Percentiles rank a stretch among this genome's conserved stretches.
phyloP scores from a whole-genome alignment of 2,888 invertebrate genomes.

The Anoplius nigerrimus region DNA sequence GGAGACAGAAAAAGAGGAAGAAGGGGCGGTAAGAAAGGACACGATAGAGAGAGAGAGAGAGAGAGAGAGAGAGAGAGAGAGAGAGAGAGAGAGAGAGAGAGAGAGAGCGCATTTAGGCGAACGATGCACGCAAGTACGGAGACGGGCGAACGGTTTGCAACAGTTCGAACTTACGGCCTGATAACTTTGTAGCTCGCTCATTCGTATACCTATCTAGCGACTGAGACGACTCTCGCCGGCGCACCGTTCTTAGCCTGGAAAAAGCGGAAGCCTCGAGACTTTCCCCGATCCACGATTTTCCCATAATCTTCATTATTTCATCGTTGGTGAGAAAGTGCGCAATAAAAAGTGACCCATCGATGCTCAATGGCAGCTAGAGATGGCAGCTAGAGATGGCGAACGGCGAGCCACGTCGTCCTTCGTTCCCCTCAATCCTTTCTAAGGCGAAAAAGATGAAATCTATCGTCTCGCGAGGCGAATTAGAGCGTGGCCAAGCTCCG shows the following conservation, averaged over 20 bases:
- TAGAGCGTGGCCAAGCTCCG: too few species aligned
- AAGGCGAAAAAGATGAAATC: too few species aligned
- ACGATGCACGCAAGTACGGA: not conserved
- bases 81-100: not conserved
- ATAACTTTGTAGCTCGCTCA: conserved; percentile 60
- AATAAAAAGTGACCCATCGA: too few species aligned
- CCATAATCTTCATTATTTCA: too few species aligned
- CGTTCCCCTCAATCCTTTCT: too few species aligned
- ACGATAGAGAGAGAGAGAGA: not conserved
- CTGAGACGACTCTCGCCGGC: conserved; percentile 13
- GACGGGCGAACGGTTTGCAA: not conserved
- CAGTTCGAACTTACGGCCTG: conserved; percentile 62
- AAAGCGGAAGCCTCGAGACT: not conserved
- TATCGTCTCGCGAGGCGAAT: too few species aligned
- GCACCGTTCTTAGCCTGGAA: conserved; percentile 12
- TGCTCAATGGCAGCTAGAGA: too few species aligned
- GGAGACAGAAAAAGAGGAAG: not conserved
- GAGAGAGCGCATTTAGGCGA: not conserved
- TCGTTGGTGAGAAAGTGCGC: too few species aligned
- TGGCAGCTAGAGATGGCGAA: too few species aligned
- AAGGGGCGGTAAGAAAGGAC: not conserved
- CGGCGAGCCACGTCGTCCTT: too few species aligned
- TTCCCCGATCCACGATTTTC: not conserved
- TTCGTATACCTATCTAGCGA: too few species aligned
- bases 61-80: conserved; percentile 7